phyloP scores from a whole-genome alignment of 2,888 invertebrate genomes.

The Scelioninae gen. 1 region DNA sequence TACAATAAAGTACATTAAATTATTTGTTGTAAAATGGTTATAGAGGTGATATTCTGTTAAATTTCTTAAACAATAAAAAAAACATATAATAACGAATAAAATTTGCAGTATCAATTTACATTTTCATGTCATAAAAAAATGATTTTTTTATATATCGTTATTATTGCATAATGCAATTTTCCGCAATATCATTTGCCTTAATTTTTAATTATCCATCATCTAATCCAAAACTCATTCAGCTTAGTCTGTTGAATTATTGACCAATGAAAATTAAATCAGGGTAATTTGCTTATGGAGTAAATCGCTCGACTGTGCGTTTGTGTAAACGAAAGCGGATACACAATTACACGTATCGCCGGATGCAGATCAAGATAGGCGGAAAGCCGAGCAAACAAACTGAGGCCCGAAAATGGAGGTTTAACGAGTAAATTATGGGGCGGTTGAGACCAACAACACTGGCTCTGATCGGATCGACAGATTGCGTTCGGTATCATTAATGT shows the following conservation, averaged over 20 bases:
- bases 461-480: slow-evolving; percentile 80
- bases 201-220: slow-evolving; percentile 1
- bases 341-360: slow-evolving; percentile 70
- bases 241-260: neutral
- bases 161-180: no score
- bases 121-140: no score
- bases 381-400: slow-evolving; percentile 76
- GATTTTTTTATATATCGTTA: no score
- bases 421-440: slow-evolving; percentile 83
- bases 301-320: slow-evolving; percentile 42
- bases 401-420: slow-evolving; percentile 71
- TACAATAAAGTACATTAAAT: no score
- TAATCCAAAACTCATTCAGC: slow-evolving; percentile 18
- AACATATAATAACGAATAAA: no score
- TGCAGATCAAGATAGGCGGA: slow-evolving; percentile 76
- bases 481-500: slow-evolving; percentile 80
- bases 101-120: no score
- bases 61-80: no score
- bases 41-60: no score
- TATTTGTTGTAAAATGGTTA: no score
- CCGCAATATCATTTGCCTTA: no score
- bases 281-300: slow-evolving; percentile 41
- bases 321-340: slow-evolving; percentile 57
- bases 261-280: slow-evolving; percentile 33
- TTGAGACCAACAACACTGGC: slow-evolving; percentile 72